These are phyloP conservation scores for Phyllotis vaccarum DNA, from an alignment of 2,797 vertebrate species.

Conservation along the genomic window DNA sequence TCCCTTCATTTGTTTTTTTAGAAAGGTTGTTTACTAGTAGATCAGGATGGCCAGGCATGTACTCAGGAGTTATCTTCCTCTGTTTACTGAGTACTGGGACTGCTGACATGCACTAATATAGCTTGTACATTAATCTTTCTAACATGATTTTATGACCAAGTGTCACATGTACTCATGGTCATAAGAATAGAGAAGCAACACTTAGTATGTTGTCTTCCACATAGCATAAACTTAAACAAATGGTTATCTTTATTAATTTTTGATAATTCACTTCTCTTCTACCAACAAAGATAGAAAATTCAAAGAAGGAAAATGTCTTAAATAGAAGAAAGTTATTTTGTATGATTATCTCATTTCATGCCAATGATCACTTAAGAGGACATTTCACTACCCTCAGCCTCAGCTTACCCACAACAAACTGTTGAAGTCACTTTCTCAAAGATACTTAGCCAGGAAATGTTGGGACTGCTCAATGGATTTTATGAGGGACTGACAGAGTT, in stretches of 20 bases:
- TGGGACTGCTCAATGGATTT: neutral
- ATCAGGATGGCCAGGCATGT: neutral
- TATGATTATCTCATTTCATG: neutral
- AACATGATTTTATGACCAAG: neutral
- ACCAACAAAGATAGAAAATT: neutral
- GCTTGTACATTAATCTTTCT: neutral
- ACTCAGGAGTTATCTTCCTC: neutral
- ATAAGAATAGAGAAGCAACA: neutral
- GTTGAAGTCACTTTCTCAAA: neutral
- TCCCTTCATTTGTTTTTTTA: neutral
- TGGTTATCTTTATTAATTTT: neutral
- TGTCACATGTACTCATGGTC: neutral
- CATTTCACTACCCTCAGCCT: neutral
- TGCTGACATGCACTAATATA: no score
- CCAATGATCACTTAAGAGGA: neutral
- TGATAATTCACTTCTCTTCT: neutral
- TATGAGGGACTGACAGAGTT: neutral
- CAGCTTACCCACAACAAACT: neutral
- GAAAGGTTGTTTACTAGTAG: neutral
- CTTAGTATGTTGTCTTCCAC: neutral
- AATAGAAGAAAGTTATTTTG: neutral
- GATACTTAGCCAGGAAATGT: neutral
- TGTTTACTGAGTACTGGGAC: neutral
- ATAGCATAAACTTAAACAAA: neutral
- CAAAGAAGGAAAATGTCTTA: neutral